Percentiles rank a stretch among this genome's conserved stretches.
These are phyloP conservation scores for Erinaceus europaeus DNA, from an alignment of 2,113 vertebrate genomes.

Conservation along the genomic window DNA sequence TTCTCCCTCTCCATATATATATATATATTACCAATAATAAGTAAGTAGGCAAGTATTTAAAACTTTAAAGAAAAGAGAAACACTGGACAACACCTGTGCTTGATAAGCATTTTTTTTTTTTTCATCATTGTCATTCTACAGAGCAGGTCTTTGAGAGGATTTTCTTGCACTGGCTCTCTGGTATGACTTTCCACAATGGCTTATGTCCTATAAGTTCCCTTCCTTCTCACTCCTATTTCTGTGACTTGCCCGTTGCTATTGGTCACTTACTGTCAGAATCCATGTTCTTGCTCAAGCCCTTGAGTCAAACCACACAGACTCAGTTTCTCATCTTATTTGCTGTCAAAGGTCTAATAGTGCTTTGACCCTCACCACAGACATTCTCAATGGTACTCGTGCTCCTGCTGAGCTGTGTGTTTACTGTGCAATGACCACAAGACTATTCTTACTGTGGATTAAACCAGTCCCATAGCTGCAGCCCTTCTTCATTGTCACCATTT, in stretches of 20 bases:
- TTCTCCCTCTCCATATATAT: no score
- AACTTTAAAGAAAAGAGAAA: no score
- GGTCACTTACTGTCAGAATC: neutral
- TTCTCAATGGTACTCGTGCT: neutral
- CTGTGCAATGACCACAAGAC: fast-evolving
- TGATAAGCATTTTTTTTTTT: no score
- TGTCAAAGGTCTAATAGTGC: neutral
- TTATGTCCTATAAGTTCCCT: neutral
- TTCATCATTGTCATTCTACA: no score
- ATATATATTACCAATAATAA: no score
- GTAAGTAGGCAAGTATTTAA: no score
- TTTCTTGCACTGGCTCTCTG: neutral
- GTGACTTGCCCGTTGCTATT: neutral
- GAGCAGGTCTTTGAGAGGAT: no score
- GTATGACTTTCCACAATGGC: neutral
- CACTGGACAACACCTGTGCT: no score
- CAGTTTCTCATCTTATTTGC: neutral
- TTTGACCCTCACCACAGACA: neutral
- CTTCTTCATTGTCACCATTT: neutral
- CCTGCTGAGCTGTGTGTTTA: neutral
- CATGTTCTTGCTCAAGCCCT: neutral
- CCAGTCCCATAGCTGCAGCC: conserved; percentile 46
- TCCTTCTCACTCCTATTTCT: neutral
- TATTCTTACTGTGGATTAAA: conserved; percentile 64
- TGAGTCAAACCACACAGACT: neutral